Evolutionary conservation across 2,113 vertebrate species (phyloP).

Genomic region (Haemorhous mexicanus): DNA sequence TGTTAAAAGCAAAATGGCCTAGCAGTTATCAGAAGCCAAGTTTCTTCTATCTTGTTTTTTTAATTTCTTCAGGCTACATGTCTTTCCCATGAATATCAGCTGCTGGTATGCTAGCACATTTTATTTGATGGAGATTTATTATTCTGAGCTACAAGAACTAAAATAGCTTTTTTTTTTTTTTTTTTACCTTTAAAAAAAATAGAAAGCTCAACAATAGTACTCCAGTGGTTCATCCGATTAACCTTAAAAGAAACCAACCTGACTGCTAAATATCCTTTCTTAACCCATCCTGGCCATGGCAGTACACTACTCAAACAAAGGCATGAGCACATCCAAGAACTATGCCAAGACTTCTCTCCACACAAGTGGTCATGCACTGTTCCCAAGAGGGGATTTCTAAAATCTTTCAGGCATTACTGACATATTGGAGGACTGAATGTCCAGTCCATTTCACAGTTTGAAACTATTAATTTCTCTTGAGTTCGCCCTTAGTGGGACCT

Average conservation of each 20-base stretch:
- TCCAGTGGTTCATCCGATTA: background rate
- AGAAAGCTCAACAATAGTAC: background rate
- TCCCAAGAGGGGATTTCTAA: background rate
- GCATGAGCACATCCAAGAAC: background rate
- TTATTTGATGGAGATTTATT: background rate
- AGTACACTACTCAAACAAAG: background rate
- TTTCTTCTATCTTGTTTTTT: background rate
- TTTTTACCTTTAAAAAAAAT: background rate
- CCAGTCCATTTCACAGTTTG: background rate
- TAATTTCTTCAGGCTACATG: background rate
- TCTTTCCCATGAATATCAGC: background rate
- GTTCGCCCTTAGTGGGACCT: background rate
- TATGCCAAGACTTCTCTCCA: background rate
- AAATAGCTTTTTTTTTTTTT: background rate
- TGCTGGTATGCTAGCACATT: background rate
- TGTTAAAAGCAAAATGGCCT: background rate
- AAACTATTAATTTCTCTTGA: background rate
- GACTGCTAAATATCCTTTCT: background rate
- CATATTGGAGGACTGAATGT: background rate
- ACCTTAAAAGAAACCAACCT: background rate
- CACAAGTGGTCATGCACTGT: fast-evolving
- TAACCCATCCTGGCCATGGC: background rate
- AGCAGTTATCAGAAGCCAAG: background rate
- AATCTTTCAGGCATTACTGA: background rate
- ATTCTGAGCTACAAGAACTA: background rate